Conservation (phyloP, 2,797 vertebrate genomes). For the Austrolebias charrua region DNA sequence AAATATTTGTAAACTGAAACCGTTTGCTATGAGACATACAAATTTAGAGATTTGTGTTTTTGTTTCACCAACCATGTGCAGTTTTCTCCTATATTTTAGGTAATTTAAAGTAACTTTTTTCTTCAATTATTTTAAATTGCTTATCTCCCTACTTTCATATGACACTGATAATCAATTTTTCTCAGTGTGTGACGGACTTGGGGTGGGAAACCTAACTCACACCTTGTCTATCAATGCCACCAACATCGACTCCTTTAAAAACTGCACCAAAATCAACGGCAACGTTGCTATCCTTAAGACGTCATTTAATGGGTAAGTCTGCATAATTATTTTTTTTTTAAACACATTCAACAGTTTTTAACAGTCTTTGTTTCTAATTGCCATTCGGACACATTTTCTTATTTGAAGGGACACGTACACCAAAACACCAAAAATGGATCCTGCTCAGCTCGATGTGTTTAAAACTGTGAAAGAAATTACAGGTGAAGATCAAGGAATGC, state of each 20-base stretch:
- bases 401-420: conserved; percentile 86
- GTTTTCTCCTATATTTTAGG: too few relatives aligned
- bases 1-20: too few relatives aligned
- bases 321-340: too few relatives aligned
- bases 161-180: conserved; percentile 9
- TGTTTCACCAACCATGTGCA: too few relatives aligned
- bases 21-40: too few relatives aligned
- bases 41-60: too few relatives aligned
- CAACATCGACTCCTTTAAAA: conserved; percentile 93
- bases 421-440: conserved; percentile 83
- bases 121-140: too few relatives aligned
- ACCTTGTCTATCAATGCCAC: conserved; percentile 89
- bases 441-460: conserved; percentile 85
- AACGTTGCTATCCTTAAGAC: conserved; percentile 85
- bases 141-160: background rate
- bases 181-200: conserved; percentile 88
- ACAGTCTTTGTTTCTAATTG: too few relatives aligned
- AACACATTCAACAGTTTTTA: too few relatives aligned
- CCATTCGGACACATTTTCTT: background rate
- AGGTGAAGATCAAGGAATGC: conserved; percentile 75
- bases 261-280: conserved; percentile 94
- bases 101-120: too few relatives aligned
- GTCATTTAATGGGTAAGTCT: conserved; percentile 86
- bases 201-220: conserved; percentile 80
- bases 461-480: conserved; percentile 95